Conservation (phyloP, 2,797 vertebrate species). For the Crenichthys baileyi region DNA sequence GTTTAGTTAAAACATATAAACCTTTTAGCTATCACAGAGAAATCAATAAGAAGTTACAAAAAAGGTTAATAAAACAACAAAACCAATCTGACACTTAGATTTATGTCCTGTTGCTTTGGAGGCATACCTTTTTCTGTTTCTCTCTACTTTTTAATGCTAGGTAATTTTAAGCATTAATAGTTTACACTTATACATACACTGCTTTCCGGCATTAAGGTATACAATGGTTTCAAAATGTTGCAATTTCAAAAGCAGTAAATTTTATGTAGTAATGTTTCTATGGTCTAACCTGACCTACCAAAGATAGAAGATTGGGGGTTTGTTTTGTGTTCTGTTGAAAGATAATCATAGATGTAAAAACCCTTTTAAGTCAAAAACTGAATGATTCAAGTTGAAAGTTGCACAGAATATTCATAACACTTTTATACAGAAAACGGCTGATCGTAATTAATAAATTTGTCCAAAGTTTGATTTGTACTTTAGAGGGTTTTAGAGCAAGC, state of each 20-base stretch:
- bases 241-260: neutral
- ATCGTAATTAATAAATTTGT: neutral
- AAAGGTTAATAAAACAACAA: neutral
- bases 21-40: too few species aligned
- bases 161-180: neutral
- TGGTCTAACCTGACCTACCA: neutral
- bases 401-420: too few species aligned
- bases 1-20: neutral
- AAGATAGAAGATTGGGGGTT: neutral
- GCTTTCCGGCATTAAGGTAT: neutral
- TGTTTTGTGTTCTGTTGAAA: neutral
- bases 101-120: neutral
- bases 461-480: neutral
- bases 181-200: neutral
- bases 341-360: neutral
- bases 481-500: constrained; percentile 12
- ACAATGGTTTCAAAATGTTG: neutral
- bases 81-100: neutral
- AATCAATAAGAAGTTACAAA: neutral
- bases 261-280: neutral
- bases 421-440: neutral
- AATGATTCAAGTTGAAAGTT: neutral
- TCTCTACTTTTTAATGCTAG: neutral
- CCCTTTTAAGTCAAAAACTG: neutral
- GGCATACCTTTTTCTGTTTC: neutral